Base-by-base conservation (phyloP, 2,113 vertebrate genomes). In the Oryzias celebensis region DNA sequence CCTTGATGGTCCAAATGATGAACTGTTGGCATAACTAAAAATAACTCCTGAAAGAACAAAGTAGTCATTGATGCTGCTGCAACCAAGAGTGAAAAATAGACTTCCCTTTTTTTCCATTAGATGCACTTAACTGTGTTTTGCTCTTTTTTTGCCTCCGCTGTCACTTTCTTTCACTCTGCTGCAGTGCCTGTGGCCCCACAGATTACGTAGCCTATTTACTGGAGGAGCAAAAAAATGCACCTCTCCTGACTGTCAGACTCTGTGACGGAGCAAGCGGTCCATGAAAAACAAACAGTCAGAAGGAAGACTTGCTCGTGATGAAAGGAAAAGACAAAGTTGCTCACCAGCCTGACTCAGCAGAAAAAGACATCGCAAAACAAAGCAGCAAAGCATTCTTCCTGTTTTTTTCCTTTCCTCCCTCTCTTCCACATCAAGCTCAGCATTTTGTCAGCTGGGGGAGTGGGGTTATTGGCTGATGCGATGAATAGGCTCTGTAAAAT, bases 401-500 rank as follows among this genome's bases (percentile, higher is more conserved):
- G 62, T 45, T 56, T 78, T 71, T 61, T 46, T 62, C 52, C 16
- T 31, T 63, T 23, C 44, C 52, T 48, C 62, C 59, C 45, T n/a
- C 64, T 51, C 43, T 28, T 6, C 64, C 64, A 73, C 56, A 4
- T 62, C 74, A 57, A 77, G 70, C 73, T 77, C 70, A 74, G 65
- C 70, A 69, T 81, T 73, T 83, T 59, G 80, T 64, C 56, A 71
- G 69, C 54, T 51, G 61, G 31, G 43, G 14, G 47, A 22, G 42
- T 2, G 60, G 52, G 67, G 73, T 56, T 80, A 81, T 24, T 78
- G 68, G 62, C 65, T 67, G 68, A 62, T 78, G 81, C 90, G 90
- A 91, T 90, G 87, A 86, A 69, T 68, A 73, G 65, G 68, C 88
- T 92, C 88, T 91, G 84, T 64, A 78, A 78, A 88, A 81, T 88